Conservation (phyloP, 2,113 vertebrate genomes). For the Rousettus leschenaultii region DNA sequence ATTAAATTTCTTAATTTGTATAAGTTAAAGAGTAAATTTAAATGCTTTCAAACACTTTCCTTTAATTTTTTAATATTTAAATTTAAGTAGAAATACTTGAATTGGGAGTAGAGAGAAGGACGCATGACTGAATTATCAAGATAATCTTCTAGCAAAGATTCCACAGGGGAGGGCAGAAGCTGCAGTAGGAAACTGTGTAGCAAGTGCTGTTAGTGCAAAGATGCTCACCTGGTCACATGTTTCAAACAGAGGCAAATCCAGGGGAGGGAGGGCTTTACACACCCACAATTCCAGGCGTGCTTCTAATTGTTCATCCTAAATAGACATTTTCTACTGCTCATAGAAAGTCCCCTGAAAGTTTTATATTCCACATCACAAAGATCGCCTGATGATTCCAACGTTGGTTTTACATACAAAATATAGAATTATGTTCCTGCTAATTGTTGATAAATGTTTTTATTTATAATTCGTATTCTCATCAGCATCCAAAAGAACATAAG, state of each 20-base stretch:
- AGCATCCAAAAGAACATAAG: not conserved
- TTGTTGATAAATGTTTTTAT: not conserved
- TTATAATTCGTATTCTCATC: not conserved
- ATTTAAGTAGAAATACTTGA: constrained; percentile 12
- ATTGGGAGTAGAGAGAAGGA: not conserved
- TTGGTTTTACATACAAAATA: not conserved
- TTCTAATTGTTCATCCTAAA: not conserved
- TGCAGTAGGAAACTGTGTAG: not conserved
- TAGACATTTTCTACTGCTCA: not conserved
- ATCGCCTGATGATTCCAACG: not conserved
- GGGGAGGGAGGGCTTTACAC: not conserved
- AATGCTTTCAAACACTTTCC: not conserved
- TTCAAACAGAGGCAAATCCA: not conserved
- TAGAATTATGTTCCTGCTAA: not conserved
- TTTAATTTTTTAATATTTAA: not conserved
- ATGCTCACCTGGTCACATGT: not conserved
- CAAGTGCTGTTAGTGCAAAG: not conserved
- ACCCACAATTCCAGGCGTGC: not conserved
- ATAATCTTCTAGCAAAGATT: not conserved
- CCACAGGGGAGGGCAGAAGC: not conserved
- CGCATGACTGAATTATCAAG: not conserved
- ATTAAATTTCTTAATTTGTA: not conserved
- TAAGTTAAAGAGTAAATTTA: not conserved
- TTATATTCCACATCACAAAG: not conserved
- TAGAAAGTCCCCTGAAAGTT: not conserved